phyloP scores from a whole-genome alignment of 2,797 vertebrate species.

The Cirrhinus mrigala region DNA sequence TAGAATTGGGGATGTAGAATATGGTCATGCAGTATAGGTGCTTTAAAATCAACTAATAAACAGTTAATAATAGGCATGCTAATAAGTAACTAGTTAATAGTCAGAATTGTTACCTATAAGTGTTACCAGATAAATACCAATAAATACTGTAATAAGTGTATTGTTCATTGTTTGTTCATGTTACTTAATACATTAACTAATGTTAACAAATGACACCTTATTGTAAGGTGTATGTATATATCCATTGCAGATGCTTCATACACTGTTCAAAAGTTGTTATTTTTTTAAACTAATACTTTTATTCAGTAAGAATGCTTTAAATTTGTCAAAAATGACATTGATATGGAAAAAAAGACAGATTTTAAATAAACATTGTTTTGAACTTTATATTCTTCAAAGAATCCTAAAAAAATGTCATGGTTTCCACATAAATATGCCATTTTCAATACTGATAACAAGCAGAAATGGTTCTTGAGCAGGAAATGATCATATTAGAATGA shows the following conservation, averaged over 20 bases:
- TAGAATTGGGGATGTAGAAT: too few relatives aligned
- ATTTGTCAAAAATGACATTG: not conserved
- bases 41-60: too few relatives aligned
- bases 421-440: not conserved
- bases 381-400: not conserved
- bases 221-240: not conserved
- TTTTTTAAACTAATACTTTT: not conserved
- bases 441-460: not conserved
- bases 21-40: too few relatives aligned
- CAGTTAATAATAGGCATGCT: too few relatives aligned
- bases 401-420: not conserved
- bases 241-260: not conserved
- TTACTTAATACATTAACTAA: too few relatives aligned
- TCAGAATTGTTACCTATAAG: too few relatives aligned
- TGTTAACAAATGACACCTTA: too few relatives aligned
- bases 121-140: too few relatives aligned
- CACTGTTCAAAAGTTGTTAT: not conserved
- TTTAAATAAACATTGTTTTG: not conserved
- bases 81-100: too few relatives aligned
- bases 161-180: too few relatives aligned
- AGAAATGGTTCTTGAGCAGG: not conserved
- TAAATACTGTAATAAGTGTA: too few relatives aligned
- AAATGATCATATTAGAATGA: not conserved
- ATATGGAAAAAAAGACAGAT: not conserved
- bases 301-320: not conserved